phyloP scores from a whole-genome alignment of 2,113 vertebrate species.

The Tamias sibiricus region DNA sequence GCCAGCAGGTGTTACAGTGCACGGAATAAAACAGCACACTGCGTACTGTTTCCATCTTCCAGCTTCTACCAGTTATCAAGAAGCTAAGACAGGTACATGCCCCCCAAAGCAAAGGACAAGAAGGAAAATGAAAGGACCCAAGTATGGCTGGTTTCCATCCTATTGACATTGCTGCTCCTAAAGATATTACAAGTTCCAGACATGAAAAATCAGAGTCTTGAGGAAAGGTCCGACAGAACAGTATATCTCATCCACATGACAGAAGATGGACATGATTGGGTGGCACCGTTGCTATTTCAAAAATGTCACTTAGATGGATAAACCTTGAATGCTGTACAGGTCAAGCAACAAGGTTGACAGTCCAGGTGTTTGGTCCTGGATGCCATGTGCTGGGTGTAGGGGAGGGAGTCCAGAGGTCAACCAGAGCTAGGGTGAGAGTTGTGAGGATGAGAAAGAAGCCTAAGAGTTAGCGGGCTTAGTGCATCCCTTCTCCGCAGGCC shows the following conservation, averaged over 20 bases:
- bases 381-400: neutral
- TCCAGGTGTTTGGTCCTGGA: constrained; percentile 76
- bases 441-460: constrained; percentile 26
- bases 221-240: constrained; percentile 57
- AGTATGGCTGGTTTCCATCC: constrained; percentile 15
- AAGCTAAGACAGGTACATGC: neutral
- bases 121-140: neutral
- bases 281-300: constrained; percentile 75
- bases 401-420: constrained; percentile 61
- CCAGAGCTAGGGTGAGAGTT: neutral
- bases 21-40: neutral
- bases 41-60: neutral
- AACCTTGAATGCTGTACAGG: constrained; percentile 56
- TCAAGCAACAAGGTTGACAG: constrained; percentile 76
- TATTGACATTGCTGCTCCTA: neutral
- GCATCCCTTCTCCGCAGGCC: neutral
- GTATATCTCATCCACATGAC: constrained; percentile 43
- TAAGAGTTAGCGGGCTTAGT: neutral
- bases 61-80: neutral
- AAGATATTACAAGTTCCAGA: constrained; percentile 3
- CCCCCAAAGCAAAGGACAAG: constrained; percentile 9
- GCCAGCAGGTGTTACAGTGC: constrained; percentile 65
- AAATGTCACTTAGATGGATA: constrained; percentile 76
- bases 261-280: constrained; percentile 69
- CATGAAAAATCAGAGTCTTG: constrained; percentile 37